Conservation (phyloP, 2,797 vertebrate species). For the Megaceryle alcyon region DNA sequence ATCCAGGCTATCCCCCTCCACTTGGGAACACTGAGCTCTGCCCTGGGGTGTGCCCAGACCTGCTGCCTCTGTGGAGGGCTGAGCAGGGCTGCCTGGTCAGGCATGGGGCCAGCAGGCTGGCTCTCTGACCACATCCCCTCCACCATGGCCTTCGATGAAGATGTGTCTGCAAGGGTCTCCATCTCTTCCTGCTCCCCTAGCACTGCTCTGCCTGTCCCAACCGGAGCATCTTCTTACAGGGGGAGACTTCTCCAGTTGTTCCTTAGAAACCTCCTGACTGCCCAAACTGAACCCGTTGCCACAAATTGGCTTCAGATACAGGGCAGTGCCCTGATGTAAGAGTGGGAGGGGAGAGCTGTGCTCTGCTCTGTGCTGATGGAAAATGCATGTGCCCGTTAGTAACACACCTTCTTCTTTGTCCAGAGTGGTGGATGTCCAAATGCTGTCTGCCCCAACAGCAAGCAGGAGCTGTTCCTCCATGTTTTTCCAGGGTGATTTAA, state of each 20-base stretch:
- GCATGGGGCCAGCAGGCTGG: background rate
- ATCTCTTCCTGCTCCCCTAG: background rate
- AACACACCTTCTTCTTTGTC: background rate
- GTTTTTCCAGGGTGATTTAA: background rate
- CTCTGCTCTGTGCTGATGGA: background rate
- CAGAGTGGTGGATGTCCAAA: background rate
- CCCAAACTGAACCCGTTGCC: background rate
- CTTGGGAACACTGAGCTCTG: background rate
- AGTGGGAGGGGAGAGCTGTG: background rate
- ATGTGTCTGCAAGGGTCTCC: rapidly evolving
- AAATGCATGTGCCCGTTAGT: rapidly evolving
- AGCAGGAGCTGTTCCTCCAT: background rate
- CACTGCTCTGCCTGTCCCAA: background rate
- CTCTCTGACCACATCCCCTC: rapidly evolving
- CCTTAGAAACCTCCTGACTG: rapidly evolving
- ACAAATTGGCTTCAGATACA: rapidly evolving
- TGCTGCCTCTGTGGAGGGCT: background rate
- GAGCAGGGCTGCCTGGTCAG: background rate
- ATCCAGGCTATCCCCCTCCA: background rate
- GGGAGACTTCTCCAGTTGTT: background rate
- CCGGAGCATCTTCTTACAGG: background rate
- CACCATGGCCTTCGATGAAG: rapidly evolving
- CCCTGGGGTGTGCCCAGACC: background rate
- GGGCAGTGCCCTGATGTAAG: rapidly evolving
- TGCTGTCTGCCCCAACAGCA: rapidly evolving